Percentiles rank a stretch among this genome's conserved stretches.
These are phyloP conservation scores for Temnothorax rugatulus DNA, from an alignment of 2,888 invertebrate genomes.

Conservation along the genomic window DNA sequence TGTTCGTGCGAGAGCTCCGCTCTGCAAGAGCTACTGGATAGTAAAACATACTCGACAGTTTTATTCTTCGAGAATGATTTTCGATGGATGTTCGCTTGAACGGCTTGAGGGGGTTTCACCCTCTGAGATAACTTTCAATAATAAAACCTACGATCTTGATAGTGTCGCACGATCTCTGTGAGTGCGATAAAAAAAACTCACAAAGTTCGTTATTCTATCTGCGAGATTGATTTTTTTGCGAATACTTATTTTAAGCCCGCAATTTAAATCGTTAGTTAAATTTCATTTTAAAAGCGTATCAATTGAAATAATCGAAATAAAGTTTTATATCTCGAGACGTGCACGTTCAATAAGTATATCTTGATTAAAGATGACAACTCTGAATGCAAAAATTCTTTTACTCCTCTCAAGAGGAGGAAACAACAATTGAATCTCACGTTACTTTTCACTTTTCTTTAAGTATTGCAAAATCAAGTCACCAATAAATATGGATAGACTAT, in stretches of 20 bases:
- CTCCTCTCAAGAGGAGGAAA: too few species aligned
- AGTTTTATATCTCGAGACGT: neutral
- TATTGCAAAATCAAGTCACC: too few species aligned
- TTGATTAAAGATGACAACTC: neutral
- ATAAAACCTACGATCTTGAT: conserved; percentile 38
- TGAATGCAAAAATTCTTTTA: too few species aligned
- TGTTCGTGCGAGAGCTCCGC: conserved; percentile 29
- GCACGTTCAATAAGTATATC: neutral
- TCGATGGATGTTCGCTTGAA: conserved; percentile 8
- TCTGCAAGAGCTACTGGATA: neutral
- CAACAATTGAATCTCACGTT: too few species aligned
- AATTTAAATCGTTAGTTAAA: neutral
- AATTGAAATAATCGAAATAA: neutral
- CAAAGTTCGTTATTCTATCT: neutral
- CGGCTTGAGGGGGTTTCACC: neutral
- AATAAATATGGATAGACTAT: too few species aligned
- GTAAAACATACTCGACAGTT: conserved; percentile 29
- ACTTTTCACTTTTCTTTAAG: too few species aligned
- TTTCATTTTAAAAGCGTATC: neutral
- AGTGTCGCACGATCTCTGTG: neutral
- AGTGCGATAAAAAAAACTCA: conserved; percentile 23
- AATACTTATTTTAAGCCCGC: neutral
- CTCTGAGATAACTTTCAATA: conserved; percentile 34
- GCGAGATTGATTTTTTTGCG: neutral
- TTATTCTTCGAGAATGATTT: conserved; percentile 32